Base-by-base conservation (phyloP, 2,888 invertebrate species). In the Epirrhoe tristata region DNA sequence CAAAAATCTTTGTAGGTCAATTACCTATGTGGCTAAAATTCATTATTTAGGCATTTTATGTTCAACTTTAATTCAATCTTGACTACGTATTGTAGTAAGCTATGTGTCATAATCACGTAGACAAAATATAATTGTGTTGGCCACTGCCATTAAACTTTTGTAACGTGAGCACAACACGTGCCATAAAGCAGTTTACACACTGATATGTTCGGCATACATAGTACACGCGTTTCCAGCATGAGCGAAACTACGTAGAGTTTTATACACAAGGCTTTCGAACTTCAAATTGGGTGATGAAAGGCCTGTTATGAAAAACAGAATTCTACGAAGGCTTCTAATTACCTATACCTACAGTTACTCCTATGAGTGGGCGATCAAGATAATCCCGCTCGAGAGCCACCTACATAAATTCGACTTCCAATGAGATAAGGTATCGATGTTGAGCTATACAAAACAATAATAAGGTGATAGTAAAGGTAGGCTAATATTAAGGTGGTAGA, bases 181-280 rank as follows among this genome's bases (percentile, higher is more conserved):
- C 58, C 43, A 55, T 70, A 66, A 67, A 62, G 64, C 66, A 64
- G 69, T 72, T 70, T 72, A 57, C 67, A 39, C 63, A 71, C 63
- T 65, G 53, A 70, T 70, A 56, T 66, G 58, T 70, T 71, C 61
- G 63, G 70, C 65, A 66, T 55, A 68, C 63, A 69, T 53, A 63
- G 69, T 69, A 69, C 59, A 70, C 62, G 67, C 65, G 62, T 66
- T 70, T 69, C 60, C 69, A 52, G 69, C 65, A 54, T 53, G 57
- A 57, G 61, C 48, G 57, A 54, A 62, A 70, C 62, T 71, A 73
- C 10, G n/a, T n/a, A 48, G 48, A 17, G 36, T 71, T 48, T 70
- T 70, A 62, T 71, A 53, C 67, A 57, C 68, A 65, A 69, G 70
- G 55, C 66, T 63, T 65, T 55, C 58, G 63, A 50, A 59, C 48